A percentile compares a stretch with the other conserved stretches of the same genome.
phyloP scores from a whole-genome alignment of 2,113 vertebrate genomes.

The Lampris megalopsis region DNA sequence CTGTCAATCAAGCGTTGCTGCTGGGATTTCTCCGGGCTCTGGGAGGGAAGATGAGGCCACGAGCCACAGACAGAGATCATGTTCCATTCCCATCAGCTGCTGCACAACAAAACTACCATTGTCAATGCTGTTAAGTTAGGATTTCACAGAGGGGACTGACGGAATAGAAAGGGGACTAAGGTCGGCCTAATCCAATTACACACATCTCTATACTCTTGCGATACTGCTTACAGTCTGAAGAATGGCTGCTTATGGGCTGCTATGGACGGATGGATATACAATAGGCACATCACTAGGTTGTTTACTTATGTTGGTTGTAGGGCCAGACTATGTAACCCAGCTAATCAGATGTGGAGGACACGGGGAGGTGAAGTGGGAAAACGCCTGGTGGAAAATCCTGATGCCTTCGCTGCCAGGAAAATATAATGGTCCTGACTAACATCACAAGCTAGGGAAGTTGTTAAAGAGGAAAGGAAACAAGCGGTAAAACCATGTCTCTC shows the following conservation, averaged over 20 bases:
- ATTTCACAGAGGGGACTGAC: constrained; percentile 70
- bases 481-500: too few relatives aligned
- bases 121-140: constrained; percentile 63
- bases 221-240: constrained; percentile 57
- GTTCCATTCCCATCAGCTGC: constrained; percentile 63
- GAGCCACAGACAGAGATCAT: constrained; percentile 61
- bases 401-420: neutral
- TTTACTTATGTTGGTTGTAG: constrained; percentile 23
- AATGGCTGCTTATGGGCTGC: constrained; percentile 54
- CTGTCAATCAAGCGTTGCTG: constrained; percentile 54
- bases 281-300: constrained; percentile 14
- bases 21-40: constrained; percentile 46
- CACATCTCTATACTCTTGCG: constrained; percentile 72
- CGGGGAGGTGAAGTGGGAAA: neutral
- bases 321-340: constrained; percentile 15
- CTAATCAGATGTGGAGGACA: constrained; percentile 4
- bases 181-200: constrained; percentile 76
- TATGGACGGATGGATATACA: constrained; percentile 44
- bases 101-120: constrained; percentile 53
- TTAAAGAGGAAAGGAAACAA: too few relatives aligned
- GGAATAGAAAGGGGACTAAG: constrained; percentile 67
- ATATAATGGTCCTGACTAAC: constrained; percentile 16
- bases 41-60: constrained; percentile 35
- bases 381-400: constrained; percentile 9
- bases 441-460: neutral